Conservation (phyloP, 2,113 vertebrate genomes). For the Ailurus styani region DNA sequence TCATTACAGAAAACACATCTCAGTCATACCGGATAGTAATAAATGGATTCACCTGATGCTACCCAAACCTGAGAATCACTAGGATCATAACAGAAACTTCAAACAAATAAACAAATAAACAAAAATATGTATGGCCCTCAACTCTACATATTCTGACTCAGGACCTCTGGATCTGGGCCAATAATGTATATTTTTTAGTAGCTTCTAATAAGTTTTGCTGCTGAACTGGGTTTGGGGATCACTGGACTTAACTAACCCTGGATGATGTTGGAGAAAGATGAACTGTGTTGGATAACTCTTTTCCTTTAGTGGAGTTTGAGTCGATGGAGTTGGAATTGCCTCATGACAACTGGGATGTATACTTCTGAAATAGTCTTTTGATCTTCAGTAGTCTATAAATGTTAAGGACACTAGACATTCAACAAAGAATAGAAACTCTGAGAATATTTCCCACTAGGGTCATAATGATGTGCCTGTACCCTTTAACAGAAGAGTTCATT, state of each 20-base stretch:
- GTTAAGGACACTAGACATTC: not conserved
- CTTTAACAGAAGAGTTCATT: not conserved
- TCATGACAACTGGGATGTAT: not conserved
- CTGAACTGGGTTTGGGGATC: not conserved
- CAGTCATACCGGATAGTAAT: not conserved
- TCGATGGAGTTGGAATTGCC: not conserved
- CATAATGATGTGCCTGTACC: not conserved
- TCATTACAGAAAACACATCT: constrained; percentile 16
- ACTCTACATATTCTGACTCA: not conserved
- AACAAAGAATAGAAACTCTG: not conserved
- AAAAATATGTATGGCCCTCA: not conserved
- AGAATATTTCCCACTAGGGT: not conserved
- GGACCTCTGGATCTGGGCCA: not conserved
- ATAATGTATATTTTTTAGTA: not conserved
- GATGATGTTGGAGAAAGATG: not conserved
- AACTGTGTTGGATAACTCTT: not conserved
- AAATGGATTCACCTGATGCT: not conserved
- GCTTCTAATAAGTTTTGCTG: not conserved
- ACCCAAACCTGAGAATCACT: not conserved
- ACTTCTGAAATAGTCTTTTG: not conserved
- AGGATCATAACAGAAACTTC: not conserved
- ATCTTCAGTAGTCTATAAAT: not conserved
- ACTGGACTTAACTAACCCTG: not conserved
- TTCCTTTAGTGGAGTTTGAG: not conserved
- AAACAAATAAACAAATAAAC: not conserved